Evolutionary conservation across 2,797 vertebrate genomes (phyloP).

Genomic region (Botia almorhae): DNA sequence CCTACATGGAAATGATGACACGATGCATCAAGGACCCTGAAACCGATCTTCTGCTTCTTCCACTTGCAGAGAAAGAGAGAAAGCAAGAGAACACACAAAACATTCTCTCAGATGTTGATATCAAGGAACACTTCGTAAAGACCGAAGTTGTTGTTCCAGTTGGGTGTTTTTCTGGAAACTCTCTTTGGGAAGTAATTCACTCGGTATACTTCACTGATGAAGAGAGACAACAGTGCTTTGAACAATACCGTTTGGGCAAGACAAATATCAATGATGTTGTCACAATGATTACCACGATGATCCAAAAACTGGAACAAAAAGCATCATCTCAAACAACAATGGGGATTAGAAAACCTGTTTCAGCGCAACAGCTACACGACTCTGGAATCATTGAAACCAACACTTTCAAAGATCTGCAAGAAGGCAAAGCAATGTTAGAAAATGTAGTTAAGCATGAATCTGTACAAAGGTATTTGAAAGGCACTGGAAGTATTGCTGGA

Average conservation of each 20-base stretch:
- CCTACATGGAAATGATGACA: slow-evolving; percentile 75
- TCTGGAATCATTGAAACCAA: slow-evolving; percentile 83
- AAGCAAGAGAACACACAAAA: slow-evolving; percentile 60
- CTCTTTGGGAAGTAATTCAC: slow-evolving; percentile 86
- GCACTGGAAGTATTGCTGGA: slow-evolving; percentile 82
- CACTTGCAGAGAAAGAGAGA: slow-evolving; percentile 66
- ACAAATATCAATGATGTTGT: slow-evolving; percentile 69
- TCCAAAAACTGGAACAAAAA: slow-evolving; percentile 70
- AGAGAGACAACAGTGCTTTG: slow-evolving; percentile 77
- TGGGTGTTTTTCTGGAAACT: slow-evolving; percentile 77
- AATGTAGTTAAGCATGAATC: slow-evolving; percentile 75
- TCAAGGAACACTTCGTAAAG: slow-evolving; percentile 71
- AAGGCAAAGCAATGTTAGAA: slow-evolving; percentile 77
- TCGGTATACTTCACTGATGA: slow-evolving; percentile 85
- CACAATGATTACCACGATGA: slow-evolving; percentile 68
- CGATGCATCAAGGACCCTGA: slow-evolving; percentile 75
- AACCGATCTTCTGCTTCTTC: slow-evolving; percentile 73
- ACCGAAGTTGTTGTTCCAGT: slow-evolving; percentile 67
- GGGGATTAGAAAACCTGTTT: slow-evolving; percentile 84
- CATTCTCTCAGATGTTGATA: slow-evolving; percentile 60
- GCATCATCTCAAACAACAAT: slow-evolving; percentile 65
- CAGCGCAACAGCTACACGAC: slow-evolving; percentile 80
- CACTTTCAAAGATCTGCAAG: slow-evolving; percentile 78
- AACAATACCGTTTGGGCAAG: slow-evolving; percentile 73
- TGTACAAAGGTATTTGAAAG: slow-evolving; percentile 82